phyloP scores from a whole-genome alignment of 2,888 invertebrate species.

The Perdita meconis region DNA sequence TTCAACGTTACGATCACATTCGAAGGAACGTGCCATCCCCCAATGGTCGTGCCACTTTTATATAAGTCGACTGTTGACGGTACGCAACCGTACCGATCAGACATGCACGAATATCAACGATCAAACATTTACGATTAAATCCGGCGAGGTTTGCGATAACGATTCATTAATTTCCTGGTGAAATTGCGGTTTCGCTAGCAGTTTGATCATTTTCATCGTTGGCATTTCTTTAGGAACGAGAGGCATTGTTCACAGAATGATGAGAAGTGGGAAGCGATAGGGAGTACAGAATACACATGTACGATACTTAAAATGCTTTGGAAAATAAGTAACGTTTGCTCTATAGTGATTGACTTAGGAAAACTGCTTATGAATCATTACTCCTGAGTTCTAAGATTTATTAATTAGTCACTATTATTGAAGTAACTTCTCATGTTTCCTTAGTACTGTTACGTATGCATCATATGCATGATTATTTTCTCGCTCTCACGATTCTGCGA shows the following conservation, averaged over 20 bases:
- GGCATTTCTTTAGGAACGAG: too few relatives aligned
- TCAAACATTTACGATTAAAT: background rate
- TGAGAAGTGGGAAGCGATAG: too few relatives aligned
- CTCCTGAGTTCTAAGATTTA: background rate
- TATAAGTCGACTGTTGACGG: slow-evolving; percentile 41
- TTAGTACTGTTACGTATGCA: too few relatives aligned
- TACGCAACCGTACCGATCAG: slow-evolving; percentile 7
- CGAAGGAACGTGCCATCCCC: slow-evolving; percentile 48
- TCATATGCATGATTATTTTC: too few relatives aligned
- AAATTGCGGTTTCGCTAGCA: too few relatives aligned
- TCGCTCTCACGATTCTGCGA: too few relatives aligned
- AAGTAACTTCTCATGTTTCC: background rate
- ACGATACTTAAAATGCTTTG: too few relatives aligned
- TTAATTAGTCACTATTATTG: background rate
- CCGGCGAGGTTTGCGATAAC: background rate
- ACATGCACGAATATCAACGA: slow-evolving; percentile 17
- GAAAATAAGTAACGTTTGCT: too few relatives aligned
- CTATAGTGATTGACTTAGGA: background rate
- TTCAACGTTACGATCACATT: slow-evolving; percentile 35
- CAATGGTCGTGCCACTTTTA: slow-evolving; percentile 52
- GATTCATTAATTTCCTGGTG: background rate
- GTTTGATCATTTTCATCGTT: too few relatives aligned
- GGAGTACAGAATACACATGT: too few relatives aligned
- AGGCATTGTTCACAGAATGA: too few relatives aligned
- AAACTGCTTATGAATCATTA: background rate